Evolutionary conservation across 2,797 vertebrate genomes (phyloP), one percentile per base, ranked within the genome.

Genomic region (Lacerta viridis): DNA sequence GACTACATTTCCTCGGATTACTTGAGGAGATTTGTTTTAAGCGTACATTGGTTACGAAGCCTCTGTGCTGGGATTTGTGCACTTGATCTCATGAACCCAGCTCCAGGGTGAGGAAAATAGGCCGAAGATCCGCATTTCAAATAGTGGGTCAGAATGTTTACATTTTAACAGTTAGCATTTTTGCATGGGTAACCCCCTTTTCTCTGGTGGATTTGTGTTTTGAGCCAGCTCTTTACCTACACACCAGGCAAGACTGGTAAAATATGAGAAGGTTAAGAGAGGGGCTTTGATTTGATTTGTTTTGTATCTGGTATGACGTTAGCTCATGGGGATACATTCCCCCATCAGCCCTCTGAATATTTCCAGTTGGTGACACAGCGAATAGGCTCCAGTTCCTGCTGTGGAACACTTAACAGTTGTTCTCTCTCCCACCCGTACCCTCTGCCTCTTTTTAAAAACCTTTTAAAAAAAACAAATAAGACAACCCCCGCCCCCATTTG

Each of bases 281-380:
- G 59, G 39, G 5, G 72, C 39, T 20, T 33, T 39, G 7, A 13
- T 33, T 36, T 33, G 1, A 18, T 76, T 88, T 90, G 64, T 83
- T n/a, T 55, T 92, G 90, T 77, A 87, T 89, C 50, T 25, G 5
- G 90, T 75, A 77, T 94, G 94, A 96, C 96, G 84, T 83, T 90
- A 95, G 95, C 90, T 94, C 96, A 95, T 94, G 93, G 93, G 89
- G 85, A 93, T 96, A 96, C 96, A 95, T 96, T 96, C 96, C 93
- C 95, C 94, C 91, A 55, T 91, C 87, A 97, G 92, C 93, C 92
- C 94, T 96, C 91, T 97, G 97, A 98, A 96, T 96, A 95, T 96
- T 97, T 98, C 97, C 97, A 97, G 97, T 97, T 97, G 97, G 96
- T 94, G 95, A 97, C 94, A 96, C 94, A 96, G 43, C 25, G 96